phyloP scores from a whole-genome alignment of 2,113 vertebrate species.

The Halcyon malimbica region DNA sequence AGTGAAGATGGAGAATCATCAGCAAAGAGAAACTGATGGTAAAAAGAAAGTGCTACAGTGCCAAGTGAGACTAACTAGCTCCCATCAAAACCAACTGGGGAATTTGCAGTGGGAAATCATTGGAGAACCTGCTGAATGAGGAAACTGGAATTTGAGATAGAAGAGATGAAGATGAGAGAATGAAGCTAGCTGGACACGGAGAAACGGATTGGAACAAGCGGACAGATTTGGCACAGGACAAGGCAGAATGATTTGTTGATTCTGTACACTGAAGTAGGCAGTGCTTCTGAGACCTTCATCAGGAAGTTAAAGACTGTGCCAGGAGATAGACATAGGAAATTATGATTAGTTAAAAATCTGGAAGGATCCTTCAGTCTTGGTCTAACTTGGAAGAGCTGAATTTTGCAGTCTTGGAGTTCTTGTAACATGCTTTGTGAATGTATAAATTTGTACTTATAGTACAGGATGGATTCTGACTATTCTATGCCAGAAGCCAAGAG shows the following conservation, averaged over 20 bases:
- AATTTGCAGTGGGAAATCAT: neutral
- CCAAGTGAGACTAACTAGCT: neutral
- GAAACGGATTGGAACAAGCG: neutral
- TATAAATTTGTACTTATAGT: neutral
- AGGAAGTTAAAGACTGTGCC: constrained; percentile 1
- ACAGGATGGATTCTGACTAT: neutral
- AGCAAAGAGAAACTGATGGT: neutral
- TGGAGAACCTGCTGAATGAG: neutral
- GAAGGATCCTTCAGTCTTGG: neutral
- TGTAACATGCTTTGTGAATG: neutral
- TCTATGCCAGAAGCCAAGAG: neutral
- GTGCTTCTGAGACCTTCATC: neutral
- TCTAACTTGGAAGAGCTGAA: neutral
- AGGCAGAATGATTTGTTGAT: neutral
- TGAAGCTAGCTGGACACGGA: neutral
- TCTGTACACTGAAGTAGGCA: neutral
- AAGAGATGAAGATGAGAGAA: neutral
- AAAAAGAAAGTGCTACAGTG: neutral
- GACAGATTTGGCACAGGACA: neutral
- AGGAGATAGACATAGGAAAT: neutral
- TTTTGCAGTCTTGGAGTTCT: neutral
- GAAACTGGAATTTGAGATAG: neutral
- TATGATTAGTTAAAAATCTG: neutral
- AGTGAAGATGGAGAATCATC: neutral
- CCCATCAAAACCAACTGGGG: neutral